Base-by-base conservation (phyloP, 2,797 vertebrate genomes). In the Silurus aristotelis region DNA sequence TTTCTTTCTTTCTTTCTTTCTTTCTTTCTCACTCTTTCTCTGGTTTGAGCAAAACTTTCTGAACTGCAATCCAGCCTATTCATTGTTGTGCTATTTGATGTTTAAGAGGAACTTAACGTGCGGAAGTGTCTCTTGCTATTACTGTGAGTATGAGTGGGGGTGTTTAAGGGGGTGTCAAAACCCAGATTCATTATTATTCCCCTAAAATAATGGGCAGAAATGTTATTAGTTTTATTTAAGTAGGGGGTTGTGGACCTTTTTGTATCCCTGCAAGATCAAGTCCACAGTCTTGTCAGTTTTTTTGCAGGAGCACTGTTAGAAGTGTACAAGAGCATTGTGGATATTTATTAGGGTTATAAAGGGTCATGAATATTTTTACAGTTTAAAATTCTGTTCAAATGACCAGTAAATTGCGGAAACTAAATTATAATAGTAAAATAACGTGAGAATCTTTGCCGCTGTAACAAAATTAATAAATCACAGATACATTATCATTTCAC, bases 81-180 rank as follows among this genome's bases (percentile, higher is more conserved):
- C 56, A 68, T 22, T 81, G 48, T 38, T 56, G 46, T 15, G 1
- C 48, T 5, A 55, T 27, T 19, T 52, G 38, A 43, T 67, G 60
- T 68, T n/a, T 20, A 22, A 55, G 46, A 10, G 25, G 46, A 82
- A 82, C 46, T 70, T 70, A 64, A 82, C 80, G 68, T 82, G 66
- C 58, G 52, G 80, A 82, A 70, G 66, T 58, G 52, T 7, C 13
- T 82, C 55, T 43, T 82, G 66, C 5, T n/a, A 82, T 68, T 70
- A 38, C 6, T 3, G n/a, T 58, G 27, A 55, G 66, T 64, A 43
- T 64, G 22, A 17, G 63, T n/a, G 17, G 14, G 13, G 22, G 17
- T 60, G 13, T 17, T 14, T 76, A n/a, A 3, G 71, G 12, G 79
- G 58, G 48, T 52, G 64, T 77, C 61, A 9, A 70, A 70, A 66